Percentiles rank a stretch among this genome's conserved stretches.
Conservation (phyloP, 2,797 vertebrate genomes). For the Zalophus californianus region DNA sequence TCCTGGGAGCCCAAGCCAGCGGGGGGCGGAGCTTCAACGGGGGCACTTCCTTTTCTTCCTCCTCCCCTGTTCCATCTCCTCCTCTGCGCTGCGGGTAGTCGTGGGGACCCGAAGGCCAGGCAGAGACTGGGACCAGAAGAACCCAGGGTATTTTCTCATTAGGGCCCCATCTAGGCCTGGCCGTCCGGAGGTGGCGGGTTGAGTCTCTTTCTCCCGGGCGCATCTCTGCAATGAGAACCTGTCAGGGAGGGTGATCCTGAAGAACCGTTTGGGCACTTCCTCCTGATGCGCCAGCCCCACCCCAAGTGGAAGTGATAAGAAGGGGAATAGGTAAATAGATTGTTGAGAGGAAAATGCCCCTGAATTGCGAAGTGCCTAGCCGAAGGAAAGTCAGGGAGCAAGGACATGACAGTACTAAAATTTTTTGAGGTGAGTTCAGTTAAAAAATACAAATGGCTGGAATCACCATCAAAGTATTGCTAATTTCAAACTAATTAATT, state of each 20-base stretch:
- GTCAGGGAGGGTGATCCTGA: background rate
- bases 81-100: fast-evolving
- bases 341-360: background rate
- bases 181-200: fast-evolving
- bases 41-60: background rate
- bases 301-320: background rate
- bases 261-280: background rate
- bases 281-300: background rate
- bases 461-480: background rate
- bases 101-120: background rate
- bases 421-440: background rate
- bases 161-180: no score
- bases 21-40: fast-evolving
- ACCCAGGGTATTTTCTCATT: background rate
- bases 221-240: background rate
- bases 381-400: background rate
- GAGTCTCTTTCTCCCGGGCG: background rate
- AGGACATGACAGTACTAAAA: background rate
- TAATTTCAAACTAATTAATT: slow-evolving; percentile 43
- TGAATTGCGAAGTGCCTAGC: background rate
- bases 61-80: fast-evolving
- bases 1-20: fast-evolving
- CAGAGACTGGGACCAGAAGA: background rate
- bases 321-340: background rate
- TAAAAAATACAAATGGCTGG: background rate